Percentiles rank a stretch among this genome's conserved stretches.
phyloP scores from a whole-genome alignment of 2,888 invertebrate genomes.

The Sialis lutaria region DNA sequence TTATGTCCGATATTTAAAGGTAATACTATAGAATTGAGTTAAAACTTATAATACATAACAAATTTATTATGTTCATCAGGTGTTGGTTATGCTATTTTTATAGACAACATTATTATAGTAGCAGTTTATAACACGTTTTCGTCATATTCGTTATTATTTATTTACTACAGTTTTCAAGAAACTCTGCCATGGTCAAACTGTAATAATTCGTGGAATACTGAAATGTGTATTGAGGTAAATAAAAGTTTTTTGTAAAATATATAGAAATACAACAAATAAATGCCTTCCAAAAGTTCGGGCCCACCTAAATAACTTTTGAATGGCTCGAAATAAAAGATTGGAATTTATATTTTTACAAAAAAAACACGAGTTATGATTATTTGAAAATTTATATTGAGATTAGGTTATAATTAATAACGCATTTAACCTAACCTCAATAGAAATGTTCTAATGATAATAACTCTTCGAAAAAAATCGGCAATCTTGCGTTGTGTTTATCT shows the following conservation, averaged over 20 bases:
- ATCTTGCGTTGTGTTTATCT: too few relatives aligned
- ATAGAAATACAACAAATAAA: too few relatives aligned
- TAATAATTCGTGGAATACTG: constrained; percentile 68
- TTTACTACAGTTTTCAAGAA: constrained; percentile 46
- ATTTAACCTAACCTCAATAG: too few relatives aligned
- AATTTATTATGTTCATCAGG: constrained; percentile 34
- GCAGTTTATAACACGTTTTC: constrained; percentile 74
- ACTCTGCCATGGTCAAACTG: constrained; percentile 65
- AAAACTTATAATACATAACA: background rate
- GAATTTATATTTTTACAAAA: too few relatives aligned
- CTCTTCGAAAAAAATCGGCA: too few relatives aligned
- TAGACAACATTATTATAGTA: constrained; percentile 65
- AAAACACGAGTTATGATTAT: too few relatives aligned
- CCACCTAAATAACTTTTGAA: too few relatives aligned
- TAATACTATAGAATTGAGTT: constrained; percentile 19
- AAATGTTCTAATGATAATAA: too few relatives aligned
- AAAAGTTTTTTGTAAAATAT: constrained; percentile 2
- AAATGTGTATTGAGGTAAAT: constrained; percentile 44
- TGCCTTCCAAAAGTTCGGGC: too few relatives aligned
- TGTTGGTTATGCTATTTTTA: constrained; percentile 66
- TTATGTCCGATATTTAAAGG: constrained; percentile 76
- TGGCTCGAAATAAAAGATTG: too few relatives aligned
- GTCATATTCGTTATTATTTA: constrained; percentile 68
- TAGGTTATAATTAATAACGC: too few relatives aligned
- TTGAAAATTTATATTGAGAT: too few relatives aligned